Evolutionary conservation across 2,888 invertebrate species (phyloP), one percentile per base, ranked within the genome.

Genomic region (Apodemia duryi): DNA sequence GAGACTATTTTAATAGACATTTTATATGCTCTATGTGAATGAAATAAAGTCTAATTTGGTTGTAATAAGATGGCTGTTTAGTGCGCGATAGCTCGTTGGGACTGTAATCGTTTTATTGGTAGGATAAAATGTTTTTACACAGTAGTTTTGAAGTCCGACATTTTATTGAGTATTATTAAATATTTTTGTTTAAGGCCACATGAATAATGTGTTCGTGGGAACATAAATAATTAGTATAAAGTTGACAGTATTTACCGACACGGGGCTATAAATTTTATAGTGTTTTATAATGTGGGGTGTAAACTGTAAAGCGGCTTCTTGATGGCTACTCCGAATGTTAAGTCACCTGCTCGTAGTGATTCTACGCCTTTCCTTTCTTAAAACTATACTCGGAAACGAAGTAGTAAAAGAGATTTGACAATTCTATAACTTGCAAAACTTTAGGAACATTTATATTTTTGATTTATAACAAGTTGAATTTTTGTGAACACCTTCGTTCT

Each of bases 71-170:
- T 35, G 46, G 41, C 51, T 68, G 70, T 72, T 72, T 72, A 67
- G 70, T 10, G 11, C 74, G 69, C 73, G 71, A 71, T 72, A 71
- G 70, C 70, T 73, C 71, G 70, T 71, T 72, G 72, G 67, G 67
- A 5, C 79, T 79, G 77, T 78, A 75, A 77, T 73, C 75, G 74
- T 81, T 83, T 83, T 83, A 83, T 82, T 78, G 77, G 77, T 78
- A 75, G 76, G 76, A 32, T 57, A 80, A 77, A 75, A 73, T 73
- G 72, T 74, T 78, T 77, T 76, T 74, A 73, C 70, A 72, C 71
- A 72, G 73, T 74, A 71, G 70, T 71, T 69, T 69, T 69, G 70
- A 70, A 67, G 68, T 57, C 54, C 54, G 70, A 70, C 66, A 68
- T 72, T 73, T 74, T 73, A 75, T 75, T 71, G 68, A 65, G 60